A percentile compares a stretch with the other conserved stretches of the same genome.
phyloP scores from a whole-genome alignment of 2,888 invertebrate species.

The Mimumesa dahlbomi region DNA sequence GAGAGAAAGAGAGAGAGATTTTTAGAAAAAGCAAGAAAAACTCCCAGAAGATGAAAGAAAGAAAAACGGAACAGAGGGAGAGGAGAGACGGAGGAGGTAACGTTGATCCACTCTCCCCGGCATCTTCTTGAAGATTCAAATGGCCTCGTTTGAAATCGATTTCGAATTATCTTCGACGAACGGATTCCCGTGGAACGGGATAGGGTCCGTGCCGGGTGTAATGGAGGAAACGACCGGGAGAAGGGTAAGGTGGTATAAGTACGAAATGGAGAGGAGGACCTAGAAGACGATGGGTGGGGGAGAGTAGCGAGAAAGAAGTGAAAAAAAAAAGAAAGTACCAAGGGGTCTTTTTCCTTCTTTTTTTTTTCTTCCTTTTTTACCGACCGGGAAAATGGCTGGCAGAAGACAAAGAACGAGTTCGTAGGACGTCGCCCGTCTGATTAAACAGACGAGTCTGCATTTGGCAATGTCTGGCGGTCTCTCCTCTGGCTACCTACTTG shows the following conservation, averaged over 20 bases:
- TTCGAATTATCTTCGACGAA: conserved; percentile 73
- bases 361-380: no score
- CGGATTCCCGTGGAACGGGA: conserved; percentile 60
- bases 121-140: conserved; percentile 68
- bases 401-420: conserved; percentile 43
- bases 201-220: conserved; percentile 43
- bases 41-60: conserved; percentile 1
- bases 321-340: conserved; percentile 18
- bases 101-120: conserved; percentile 35
- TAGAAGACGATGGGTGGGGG: neutral
- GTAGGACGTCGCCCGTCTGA: conserved; percentile 50
- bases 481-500: conserved; percentile 57
- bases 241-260: conserved; percentile 50
- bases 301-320: neutral
- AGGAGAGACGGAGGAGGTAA: no score
- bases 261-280: conserved; percentile 22
- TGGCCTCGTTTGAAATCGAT: conserved; percentile 76
- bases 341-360: no score
- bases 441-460: conserved; percentile 60
- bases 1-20: no score
- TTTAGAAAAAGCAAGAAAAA: no score
- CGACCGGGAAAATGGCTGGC: conserved; percentile 28
- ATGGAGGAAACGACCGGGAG: conserved; percentile 60
- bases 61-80: neutral
- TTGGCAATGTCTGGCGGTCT: conserved; percentile 61